Evolutionary conservation across 1,140 invertebrate species (phyloP).

Genomic region (Drosophila nebulosa): DNA sequence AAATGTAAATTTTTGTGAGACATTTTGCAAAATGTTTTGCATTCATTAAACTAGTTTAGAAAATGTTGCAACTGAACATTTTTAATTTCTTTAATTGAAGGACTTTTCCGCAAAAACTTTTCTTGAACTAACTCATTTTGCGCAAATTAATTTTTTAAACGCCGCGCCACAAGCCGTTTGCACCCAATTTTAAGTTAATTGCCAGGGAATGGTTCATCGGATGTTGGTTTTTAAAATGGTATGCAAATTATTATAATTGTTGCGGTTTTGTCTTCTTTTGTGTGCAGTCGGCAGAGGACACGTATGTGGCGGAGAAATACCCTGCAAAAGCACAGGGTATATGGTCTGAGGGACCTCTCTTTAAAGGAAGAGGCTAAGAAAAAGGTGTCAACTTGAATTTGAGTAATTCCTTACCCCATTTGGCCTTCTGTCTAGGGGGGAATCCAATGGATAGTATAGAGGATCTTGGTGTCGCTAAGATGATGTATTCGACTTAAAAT

Average conservation of each 20-base stretch:
- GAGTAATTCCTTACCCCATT: too few species aligned
- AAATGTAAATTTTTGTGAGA: constrained; percentile 31
- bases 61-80: constrained; percentile 1
- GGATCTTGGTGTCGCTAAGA: too few species aligned
- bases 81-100: constrained; percentile 44
- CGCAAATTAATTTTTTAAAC: constrained; percentile 10
- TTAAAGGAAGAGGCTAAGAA: too few species aligned
- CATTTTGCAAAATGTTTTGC: constrained; percentile 2
- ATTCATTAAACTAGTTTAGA: constrained; percentile 16
- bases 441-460: too few species aligned
- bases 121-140: not conserved
- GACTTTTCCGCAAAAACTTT: constrained; percentile 5
- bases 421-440: too few species aligned
- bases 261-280: constrained; percentile 51
- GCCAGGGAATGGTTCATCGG: constrained; percentile 41
- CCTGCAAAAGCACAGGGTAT: not conserved
- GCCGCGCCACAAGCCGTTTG: not conserved
- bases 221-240: constrained; percentile 51
- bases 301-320: not conserved
- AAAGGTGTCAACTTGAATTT: not conserved
- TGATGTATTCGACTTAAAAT: too few species aligned
- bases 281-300: not conserved
- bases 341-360: not conserved
- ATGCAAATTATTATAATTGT: constrained; percentile 71
- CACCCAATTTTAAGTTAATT: constrained; percentile 61